Evolutionary conservation across 2,888 invertebrate genomes (phyloP), one percentile per base, ranked within the genome.

Genomic region (Atrina japonica): DNA sequence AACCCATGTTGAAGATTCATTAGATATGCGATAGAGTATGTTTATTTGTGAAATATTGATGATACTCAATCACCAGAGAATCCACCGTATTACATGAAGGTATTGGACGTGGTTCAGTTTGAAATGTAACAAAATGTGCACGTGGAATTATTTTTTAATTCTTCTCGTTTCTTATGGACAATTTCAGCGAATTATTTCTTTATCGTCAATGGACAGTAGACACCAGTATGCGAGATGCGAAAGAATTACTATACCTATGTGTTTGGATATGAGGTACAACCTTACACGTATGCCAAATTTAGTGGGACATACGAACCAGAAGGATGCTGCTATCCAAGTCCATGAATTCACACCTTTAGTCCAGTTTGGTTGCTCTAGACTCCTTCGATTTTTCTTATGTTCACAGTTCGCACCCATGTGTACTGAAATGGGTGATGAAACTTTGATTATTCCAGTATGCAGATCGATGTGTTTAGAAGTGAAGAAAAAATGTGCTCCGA

Each of bases 351-450:
- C 94, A 86, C 94, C 94, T 0, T 92, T 96, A 72, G 93, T 96
- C 65, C 93, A 95, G 80, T 94, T 94, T 86, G 94, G 94, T 61
- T 97, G 97, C 89, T 96, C 96, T 3, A 92, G 93, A 68, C 94
- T 96, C 86, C 93, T 96, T 49, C 93, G 95, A 80, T 95, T 97
- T 91, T 94, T 97, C 88, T 93, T 97, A 73, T 97, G 97, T 92
- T 95, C 96, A 18, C 94, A 97, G 63, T 96, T 96, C 91, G 95
- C 96, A 11, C 97, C 97, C 43, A 94, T 97, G 90, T 97, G 97
- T 91, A 96, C 96, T 35, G 95, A 95, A 86, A 94, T 96, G 90
- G 95, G 96, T 76, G 94, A 95, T 29, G 95, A 95, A 83, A 94
- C 96, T 0, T 79, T 90, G 53, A 84, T 88, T 47, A 95, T 97